A percentile compares a stretch with the other conserved stretches of the same genome.
Evolutionary conservation across 37 sponge, comb jelly and placozoan species (phyloP).

Genomic region (Beroe forskalii): DNA sequence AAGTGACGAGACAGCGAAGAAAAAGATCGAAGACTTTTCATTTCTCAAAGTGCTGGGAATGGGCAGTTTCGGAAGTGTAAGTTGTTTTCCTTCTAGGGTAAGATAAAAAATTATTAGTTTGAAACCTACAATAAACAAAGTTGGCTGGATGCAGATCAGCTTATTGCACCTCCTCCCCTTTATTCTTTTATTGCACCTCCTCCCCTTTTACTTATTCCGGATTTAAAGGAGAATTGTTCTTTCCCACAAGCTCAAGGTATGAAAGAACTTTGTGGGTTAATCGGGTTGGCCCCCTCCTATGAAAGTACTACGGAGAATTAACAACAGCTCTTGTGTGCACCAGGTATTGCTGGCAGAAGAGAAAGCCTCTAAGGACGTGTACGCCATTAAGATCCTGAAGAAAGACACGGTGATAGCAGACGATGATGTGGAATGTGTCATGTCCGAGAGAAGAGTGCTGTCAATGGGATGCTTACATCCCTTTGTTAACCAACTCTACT

Average conservation of each 20-base stretch:
- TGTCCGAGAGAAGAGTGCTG: constrained; percentile 95
- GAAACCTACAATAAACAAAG: no score
- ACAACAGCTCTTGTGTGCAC: neutral
- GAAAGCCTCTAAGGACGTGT: constrained; percentile 76
- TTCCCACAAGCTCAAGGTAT: no score
- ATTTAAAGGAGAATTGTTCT: no score
- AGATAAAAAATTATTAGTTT: no score
- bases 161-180: no score
- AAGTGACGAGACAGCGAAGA: neutral
- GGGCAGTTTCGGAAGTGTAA: constrained; percentile 98
- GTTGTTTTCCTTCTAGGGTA: neutral
- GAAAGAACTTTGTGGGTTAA: no score
- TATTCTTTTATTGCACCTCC: neutral
- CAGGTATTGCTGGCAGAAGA: constrained; percentile 93
- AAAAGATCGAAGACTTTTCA: constrained; percentile 72
- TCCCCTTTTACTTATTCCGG: neutral
- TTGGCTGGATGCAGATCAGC: no score
- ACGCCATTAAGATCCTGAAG: constrained; percentile 90
- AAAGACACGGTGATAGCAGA: constrained; percentile 85
- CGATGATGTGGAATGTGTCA: constrained; percentile 92
- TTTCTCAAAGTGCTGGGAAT: constrained; percentile 91
- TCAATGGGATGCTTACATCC: constrained; percentile 85
- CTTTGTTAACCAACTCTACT: constrained; percentile 86
- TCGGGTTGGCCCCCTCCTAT: no score
- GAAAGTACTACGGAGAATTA: no score